Base-by-base conservation (phyloP, 2,797 vertebrate genomes). In the Botia kubotai region DNA sequence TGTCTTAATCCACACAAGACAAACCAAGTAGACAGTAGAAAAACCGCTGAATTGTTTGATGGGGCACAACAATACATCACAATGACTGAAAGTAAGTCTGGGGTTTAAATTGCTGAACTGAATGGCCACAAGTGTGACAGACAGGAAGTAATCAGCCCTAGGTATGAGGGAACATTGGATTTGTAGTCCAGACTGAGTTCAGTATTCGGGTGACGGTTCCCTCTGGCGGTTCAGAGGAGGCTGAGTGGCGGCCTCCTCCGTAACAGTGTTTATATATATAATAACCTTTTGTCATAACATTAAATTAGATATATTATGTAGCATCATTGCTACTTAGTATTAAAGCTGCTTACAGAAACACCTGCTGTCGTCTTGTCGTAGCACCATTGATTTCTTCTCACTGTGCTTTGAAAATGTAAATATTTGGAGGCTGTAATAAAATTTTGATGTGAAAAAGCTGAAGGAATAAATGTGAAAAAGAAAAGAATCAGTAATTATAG, bases 391-490 rank as follows among this genome's bases (percentile, higher is more conserved):
- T 58, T 50, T 63, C 26, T 70, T 63, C 21, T 33, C n/a, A 55
- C 68, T 39, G 12, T 65, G 74, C 7, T 67, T 82, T 46, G 26
- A 57, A 81, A 52, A 43, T 69, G 76, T 85, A 89, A 83, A 89
- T 89, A 89, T 89, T 86, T 83, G 89, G 88, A 52, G n/a, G 67
- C 84, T 83, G 75, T 81, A 88, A 87, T 86, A 71, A 77, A 90
- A 91, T 87, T 81, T 83, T 79, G 85, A 83, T 84, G 78, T 53
- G 68, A 76, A 53, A 23, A 69, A 75, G 58, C 57, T 33, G 48
- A 55, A 80, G 26, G 23, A 82, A 80, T 68, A 79, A 52, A 71
- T 48, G 39, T 72, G 36, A 72, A 69, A 63, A 2, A 57, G 55
- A 79, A 86, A 86, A 86, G 86, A 90, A 79, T 75, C 17, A 12